Base-by-base conservation (phyloP, 2,888 invertebrate species). In the Tenthredo livida region DNA sequence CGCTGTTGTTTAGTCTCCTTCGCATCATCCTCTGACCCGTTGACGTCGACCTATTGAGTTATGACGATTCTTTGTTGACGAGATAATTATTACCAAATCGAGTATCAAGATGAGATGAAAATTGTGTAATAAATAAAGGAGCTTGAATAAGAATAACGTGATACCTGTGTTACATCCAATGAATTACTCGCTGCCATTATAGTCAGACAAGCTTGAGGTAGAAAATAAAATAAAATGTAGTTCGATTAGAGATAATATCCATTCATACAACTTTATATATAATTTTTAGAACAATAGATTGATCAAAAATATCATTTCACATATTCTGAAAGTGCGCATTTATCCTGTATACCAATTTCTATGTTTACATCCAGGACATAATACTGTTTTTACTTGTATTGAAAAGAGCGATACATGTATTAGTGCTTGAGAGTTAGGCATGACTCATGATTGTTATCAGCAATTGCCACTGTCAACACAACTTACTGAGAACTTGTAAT, bases 21-120 rank as follows among this genome's bases (percentile, higher is more conserved):
- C 7, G 99, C 99, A 91, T 99, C 98, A 85, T 98, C 98, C 89
- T 98, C 97, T 5, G 99, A 98, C 40, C 99, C 99, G 89, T 97
- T 96, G 90, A 99, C 97, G 54, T 96, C 96, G 0, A 97, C 96
- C 93, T 94, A 83, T 80, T 58, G 10, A 25, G 5, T 65, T 12
- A 65, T 25, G 29, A 65, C 15, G 33, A 25, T 65, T 25, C 29
- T 9, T 58, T 54, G 54, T 54, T 54, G 17, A 50, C 17, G 0
- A 4, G 29, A 65, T 65, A 25, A 29, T 9, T 29, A 29, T 9
- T 29, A 65, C 10, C 5, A 1, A 65, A 12, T 29, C 2, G 65
- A 65, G 10, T 65, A 25, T 7, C 4, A 65, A 29, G 29, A 15
- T 9, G 21, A 15, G 25, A 65, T 21, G n/a, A 58, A 58, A 58